These are phyloP conservation scores for Pygoscelis adeliae DNA, from an alignment of 2,113 vertebrate genomes.

Conservation along the genomic window DNA sequence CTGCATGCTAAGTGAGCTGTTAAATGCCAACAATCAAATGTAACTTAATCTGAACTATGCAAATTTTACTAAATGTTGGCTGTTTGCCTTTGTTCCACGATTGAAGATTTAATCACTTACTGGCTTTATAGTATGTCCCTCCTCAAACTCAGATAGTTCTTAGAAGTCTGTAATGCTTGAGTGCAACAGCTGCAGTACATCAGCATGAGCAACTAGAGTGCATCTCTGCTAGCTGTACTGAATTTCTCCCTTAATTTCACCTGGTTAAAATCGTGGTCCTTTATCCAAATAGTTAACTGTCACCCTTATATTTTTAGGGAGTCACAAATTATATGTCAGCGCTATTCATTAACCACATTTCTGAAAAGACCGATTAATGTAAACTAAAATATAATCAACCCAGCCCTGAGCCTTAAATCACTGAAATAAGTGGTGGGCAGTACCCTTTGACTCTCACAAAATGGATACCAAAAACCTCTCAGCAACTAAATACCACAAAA, in stretches of 20 bases:
- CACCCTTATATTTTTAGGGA: not conserved
- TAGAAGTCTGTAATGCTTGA: not conserved
- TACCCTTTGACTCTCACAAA: not conserved
- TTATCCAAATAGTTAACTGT: not conserved
- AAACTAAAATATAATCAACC: not conserved
- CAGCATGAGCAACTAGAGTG: not conserved
- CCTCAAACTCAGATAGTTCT: not conserved
- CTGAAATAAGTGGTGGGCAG: not conserved
- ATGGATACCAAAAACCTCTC: not conserved
- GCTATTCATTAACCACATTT: not conserved
- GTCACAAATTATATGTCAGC: not conserved
- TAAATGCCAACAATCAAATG: not conserved
- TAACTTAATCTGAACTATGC: not conserved
- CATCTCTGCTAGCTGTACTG: not conserved
- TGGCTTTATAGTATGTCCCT: not conserved
- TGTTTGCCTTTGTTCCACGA: slow-evolving; percentile 2
- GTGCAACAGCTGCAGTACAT: not conserved
- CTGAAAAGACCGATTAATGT: not conserved
- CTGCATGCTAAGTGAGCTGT: not conserved
- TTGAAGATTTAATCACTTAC: slow-evolving; percentile 20
- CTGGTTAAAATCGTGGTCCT: not conserved
- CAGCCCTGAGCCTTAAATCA: not conserved
- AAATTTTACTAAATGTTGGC: not conserved
- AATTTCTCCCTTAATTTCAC: not conserved
- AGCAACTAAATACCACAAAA: not conserved